Conservation (phyloP, 2,797 vertebrate species). For the Myotis findleyi region DNA sequence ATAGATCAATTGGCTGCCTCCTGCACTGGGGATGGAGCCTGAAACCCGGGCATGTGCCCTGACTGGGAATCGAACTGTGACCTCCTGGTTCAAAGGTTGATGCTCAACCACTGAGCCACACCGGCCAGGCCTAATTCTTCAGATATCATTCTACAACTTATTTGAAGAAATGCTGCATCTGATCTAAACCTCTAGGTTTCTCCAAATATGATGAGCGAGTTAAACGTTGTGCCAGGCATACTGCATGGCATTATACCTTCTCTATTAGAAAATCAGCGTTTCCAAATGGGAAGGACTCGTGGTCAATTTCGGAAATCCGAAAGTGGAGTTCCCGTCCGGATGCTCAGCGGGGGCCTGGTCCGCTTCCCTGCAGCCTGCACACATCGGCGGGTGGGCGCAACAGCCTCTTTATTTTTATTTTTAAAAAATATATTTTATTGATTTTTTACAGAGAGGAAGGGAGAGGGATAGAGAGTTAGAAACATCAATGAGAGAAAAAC, state of each 20-base stretch:
- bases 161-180: constrained; percentile 32
- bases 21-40: no score
- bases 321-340: not conserved
- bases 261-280: constrained; percentile 29
- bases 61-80: no score
- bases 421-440: no score
- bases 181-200: constrained; percentile 46
- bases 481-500: no score
- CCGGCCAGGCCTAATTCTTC: not conserved
- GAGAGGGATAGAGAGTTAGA: no score
- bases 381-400: constrained; percentile 2
- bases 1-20: no score
- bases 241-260: constrained; percentile 59
- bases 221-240: constrained; percentile 45
- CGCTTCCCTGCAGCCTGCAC: not conserved
- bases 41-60: no score
- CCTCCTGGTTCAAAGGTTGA: no score
- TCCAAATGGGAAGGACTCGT: constrained; percentile 44
- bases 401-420: constrained; percentile 17
- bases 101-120: no score
- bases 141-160: constrained; percentile 6
- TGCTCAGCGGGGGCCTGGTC: constrained; percentile 49
- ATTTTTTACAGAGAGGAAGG: no score
- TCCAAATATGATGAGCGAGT: constrained; percentile 1
- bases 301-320: constrained; percentile 55